Percentiles rank a stretch among this genome's conserved stretches.
phyloP scores from a whole-genome alignment of 2,113 vertebrate genomes.

The Bubo blakistoni region DNA sequence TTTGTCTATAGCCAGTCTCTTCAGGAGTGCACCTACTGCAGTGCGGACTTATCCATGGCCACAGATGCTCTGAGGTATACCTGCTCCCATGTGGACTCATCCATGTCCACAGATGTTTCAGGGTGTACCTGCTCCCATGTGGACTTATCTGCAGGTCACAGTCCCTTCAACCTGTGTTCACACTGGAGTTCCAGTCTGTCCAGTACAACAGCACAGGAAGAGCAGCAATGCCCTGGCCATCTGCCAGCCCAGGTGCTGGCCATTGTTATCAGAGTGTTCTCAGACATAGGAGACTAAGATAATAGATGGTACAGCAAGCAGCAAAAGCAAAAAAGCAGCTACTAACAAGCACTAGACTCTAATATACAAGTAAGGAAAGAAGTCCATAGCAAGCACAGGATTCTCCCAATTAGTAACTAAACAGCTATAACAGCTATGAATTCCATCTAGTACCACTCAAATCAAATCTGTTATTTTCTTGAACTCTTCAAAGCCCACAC shows the following conservation, averaged over 20 bases:
- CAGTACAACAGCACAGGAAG: not conserved
- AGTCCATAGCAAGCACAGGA: not conserved
- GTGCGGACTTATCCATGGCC: not conserved
- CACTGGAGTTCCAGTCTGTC: not conserved
- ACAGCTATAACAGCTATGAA: not conserved
- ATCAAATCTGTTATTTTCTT: not conserved
- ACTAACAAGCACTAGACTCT: not conserved
- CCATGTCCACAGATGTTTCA: not conserved
- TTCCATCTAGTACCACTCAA: not conserved
- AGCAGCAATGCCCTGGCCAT: not conserved
- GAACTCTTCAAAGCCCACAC: not conserved
- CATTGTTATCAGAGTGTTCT: not conserved
- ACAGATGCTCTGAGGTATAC: no score
- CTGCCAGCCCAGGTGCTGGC: not conserved
- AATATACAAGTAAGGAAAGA: not conserved
- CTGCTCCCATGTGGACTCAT: not conserved
- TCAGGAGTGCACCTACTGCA: no score
- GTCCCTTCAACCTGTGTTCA: not conserved
- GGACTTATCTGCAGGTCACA: not conserved
- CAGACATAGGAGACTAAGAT: not conserved
- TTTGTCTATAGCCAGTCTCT: no score
- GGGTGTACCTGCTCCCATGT: not conserved
- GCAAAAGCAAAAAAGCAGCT: not conserved
- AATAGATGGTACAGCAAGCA: not conserved
- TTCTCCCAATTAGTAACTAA: not conserved